Percentiles rank a stretch among this genome's conserved stretches.
These are phyloP conservation scores for Chaitophorus viminalis DNA, from an alignment of 2,888 invertebrate genomes.

Conservation along the genomic window DNA sequence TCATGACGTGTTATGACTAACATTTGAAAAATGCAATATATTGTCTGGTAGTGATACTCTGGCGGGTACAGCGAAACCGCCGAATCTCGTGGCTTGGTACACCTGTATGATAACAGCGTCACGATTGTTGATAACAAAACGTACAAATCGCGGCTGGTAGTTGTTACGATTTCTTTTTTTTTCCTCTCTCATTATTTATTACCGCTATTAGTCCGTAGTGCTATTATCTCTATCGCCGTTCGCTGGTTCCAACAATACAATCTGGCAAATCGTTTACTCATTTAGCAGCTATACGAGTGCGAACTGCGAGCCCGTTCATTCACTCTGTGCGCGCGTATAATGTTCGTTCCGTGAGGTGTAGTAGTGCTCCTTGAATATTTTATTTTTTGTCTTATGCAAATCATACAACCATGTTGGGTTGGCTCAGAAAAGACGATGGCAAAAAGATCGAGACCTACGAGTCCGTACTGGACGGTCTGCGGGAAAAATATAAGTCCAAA, in stretches of 20 bases:
- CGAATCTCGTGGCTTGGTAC: constrained; percentile 7
- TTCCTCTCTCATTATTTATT: not conserved
- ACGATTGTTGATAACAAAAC: constrained; percentile 29
- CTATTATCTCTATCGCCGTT: not conserved
- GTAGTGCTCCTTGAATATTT: constrained; percentile 4
- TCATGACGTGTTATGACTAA: no score
- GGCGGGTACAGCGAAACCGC: no score
- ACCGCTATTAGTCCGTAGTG: not conserved
- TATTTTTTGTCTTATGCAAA: not conserved
- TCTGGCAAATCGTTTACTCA: constrained; percentile 11
- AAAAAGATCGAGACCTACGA: constrained; percentile 83
- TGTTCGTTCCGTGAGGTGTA: constrained; percentile 33
- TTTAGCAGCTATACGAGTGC: no score
- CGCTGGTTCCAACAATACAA: not conserved
- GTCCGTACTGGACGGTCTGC: constrained; percentile 81
- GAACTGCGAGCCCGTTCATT: not conserved
- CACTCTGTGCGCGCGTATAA: not conserved
- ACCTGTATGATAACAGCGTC: constrained; percentile 50
- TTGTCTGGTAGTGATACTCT: no score
- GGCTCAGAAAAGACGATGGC: constrained; percentile 79
- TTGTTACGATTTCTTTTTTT: constrained; percentile 40
- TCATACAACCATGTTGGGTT: constrained; percentile 79
- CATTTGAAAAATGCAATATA: not conserved
- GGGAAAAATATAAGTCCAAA: constrained; percentile 71
- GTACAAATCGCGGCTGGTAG: constrained; percentile 25